Evolutionary conservation across 35 echinoderm and acorn worm genomes (phyloP).

Genomic region (Ophiothrix spiculata): DNA sequence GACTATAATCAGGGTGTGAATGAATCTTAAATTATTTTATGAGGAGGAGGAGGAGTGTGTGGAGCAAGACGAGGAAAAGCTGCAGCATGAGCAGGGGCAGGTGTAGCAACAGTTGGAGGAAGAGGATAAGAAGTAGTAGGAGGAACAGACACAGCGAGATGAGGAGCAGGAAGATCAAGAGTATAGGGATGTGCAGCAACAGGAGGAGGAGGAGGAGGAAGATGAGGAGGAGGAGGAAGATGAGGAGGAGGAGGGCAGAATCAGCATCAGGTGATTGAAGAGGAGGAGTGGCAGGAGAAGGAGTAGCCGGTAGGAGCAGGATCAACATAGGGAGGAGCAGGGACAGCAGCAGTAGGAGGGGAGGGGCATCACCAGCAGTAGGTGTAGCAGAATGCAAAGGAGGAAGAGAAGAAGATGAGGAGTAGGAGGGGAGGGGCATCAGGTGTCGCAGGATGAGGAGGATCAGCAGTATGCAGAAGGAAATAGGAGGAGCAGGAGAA

Average conservation of each 20-base stretch:
- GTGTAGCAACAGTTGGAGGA: not conserved
- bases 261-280: not conserved
- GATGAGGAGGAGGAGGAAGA: not conserved
- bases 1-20: no score
- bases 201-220: no score
- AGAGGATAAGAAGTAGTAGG: not conserved
- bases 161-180: not conserved
- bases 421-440: not conserved
- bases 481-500: not conserved
- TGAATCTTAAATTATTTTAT: no score
- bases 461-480: not conserved
- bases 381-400: not conserved
- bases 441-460: not conserved
- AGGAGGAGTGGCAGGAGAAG: not conserved
- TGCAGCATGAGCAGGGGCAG: not conserved
- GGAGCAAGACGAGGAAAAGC: not conserved
- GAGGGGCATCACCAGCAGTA: not conserved
- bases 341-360: not conserved
- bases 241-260: slow-evolving; percentile 5
- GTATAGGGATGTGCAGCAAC: not conserved
- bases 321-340: not conserved
- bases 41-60: not conserved
- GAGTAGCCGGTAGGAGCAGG: not conserved
- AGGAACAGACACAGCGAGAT: not conserved
- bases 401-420: no score